A percentile compares a stretch with the other conserved stretches of the same genome.
Conservation (phyloP, 2,888 invertebrate genomes). For the Geotrupes spiniger region DNA sequence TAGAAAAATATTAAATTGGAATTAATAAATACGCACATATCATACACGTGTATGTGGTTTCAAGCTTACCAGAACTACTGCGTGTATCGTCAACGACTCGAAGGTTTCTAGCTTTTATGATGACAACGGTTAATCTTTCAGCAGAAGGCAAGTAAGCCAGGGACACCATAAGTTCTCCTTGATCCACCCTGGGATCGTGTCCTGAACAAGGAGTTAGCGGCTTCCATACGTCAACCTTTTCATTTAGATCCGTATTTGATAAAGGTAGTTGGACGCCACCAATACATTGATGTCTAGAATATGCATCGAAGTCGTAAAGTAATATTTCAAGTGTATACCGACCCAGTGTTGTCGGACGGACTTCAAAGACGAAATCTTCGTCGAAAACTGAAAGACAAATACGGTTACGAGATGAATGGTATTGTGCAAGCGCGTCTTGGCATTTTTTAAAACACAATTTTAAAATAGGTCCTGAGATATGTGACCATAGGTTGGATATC, state of each 20-base stretch:
- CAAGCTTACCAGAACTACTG: slow-evolving; percentile 44
- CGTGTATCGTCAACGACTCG: slow-evolving; percentile 49
- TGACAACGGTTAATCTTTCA: slow-evolving; percentile 58
- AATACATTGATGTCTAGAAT: slow-evolving; percentile 62
- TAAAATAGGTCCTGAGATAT: too few relatives aligned
- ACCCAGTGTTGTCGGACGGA: slow-evolving; percentile 53
- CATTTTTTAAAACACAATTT: too few relatives aligned
- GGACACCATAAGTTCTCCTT: slow-evolving; percentile 59
- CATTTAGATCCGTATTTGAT: slow-evolving; percentile 56
- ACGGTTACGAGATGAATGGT: too few relatives aligned
- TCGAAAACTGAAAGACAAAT: slow-evolving; percentile 56
- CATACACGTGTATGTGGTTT: too few relatives aligned
- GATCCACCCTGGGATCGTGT: slow-evolving; percentile 50
- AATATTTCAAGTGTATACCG: slow-evolving; percentile 60
- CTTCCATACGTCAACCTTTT: slow-evolving; percentile 58
- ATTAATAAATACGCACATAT: too few relatives aligned
- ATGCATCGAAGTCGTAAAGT: slow-evolving; percentile 65
- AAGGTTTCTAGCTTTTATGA: slow-evolving; percentile 57
- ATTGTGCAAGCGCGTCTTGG: too few relatives aligned
- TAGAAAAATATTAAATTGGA: too few relatives aligned
- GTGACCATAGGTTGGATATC: too few relatives aligned
- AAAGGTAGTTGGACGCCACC: slow-evolving; percentile 60
- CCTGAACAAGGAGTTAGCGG: slow-evolving; percentile 55
- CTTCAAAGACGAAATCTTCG: slow-evolving; percentile 67
- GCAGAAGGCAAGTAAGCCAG: slow-evolving; percentile 56